Evolutionary conservation across 1,140 invertebrate species (phyloP), one percentile per base, ranked within the genome.

Genomic region (Andrena cerasifolii): DNA sequence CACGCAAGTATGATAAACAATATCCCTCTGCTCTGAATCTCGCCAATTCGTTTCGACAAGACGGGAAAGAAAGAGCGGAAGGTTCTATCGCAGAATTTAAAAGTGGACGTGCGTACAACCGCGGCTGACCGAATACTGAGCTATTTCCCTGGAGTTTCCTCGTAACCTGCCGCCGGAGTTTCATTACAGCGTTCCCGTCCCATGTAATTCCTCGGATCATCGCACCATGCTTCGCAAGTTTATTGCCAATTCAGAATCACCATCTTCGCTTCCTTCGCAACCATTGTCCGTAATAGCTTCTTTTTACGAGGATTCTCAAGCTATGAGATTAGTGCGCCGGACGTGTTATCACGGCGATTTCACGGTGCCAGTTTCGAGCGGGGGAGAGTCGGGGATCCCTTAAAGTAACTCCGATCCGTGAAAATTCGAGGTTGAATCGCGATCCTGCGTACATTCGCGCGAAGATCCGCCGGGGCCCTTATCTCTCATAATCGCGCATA

Each of bases 401-500:
- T 3, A 14, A 16, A 24, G 14, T 12, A 47, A 14, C 18, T 1
- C 21, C 2, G 67, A 54, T 26, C n/a, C 24, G 14, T 43, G 51
- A 68, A 54, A 53, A 47, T 45, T 47, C 67, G 10, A n/a, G n/a
- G 26, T 1, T 21, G 59, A 59, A 12, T 43, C 61, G 6, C 45
- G 36, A 77, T 78, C 36, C 51, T 40, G 40, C 33, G 21, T 26
- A 54, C 40, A 1, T 65, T 31, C 24, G n/a, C 33, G 40, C n/a
- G 45, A 53, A 6, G 31, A 66, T 66, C 24, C 65, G 24, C 2
- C 0, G 1, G 1, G 18, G 4, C 7, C 4, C 7, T 61, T 65
- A 66, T 61, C 47, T 66, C 2, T 33, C 31, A 18, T 16, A 24
- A 51, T 18, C 54, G 21, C 70, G 47, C 49, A 59, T 81, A 81